Evolutionary conservation across 2,797 vertebrate genomes (phyloP).

Genomic region (Alauda arvensis): DNA sequence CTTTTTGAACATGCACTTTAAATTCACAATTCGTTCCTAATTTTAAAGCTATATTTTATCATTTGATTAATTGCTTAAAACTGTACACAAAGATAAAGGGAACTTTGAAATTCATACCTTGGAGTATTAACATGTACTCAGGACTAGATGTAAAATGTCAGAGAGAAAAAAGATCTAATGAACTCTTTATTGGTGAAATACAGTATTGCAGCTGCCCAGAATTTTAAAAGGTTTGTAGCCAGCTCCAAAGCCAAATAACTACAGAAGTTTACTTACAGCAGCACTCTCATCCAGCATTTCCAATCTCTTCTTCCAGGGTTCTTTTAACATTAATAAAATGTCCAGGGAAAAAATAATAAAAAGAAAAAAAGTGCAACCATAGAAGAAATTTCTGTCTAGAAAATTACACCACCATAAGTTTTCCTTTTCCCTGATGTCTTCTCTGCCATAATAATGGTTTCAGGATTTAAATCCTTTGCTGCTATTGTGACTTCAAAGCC

Average conservation of each 20-base stretch:
- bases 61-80: slow-evolving; percentile 67
- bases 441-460: slow-evolving; percentile 70
- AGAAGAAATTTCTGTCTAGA: slow-evolving; percentile 37
- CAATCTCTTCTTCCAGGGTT: neutral
- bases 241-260: slow-evolving; percentile 45
- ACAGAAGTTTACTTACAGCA: slow-evolving; percentile 32
- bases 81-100: slow-evolving; percentile 64
- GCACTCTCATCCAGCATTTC: slow-evolving; percentile 9
- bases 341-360: neutral
- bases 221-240: slow-evolving; percentile 48
- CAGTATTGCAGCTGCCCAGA: slow-evolving; percentile 55
- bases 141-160: slow-evolving; percentile 66
- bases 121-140: slow-evolving; percentile 61
- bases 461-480: slow-evolving; percentile 74
- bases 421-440: slow-evolving; percentile 68
- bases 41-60: slow-evolving; percentile 55
- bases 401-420: slow-evolving; percentile 68
- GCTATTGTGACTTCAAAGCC: slow-evolving; percentile 76
- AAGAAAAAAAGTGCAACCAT: neutral
- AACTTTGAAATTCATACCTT: slow-evolving; percentile 71
- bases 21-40: slow-evolving; percentile 36
- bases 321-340: slow-evolving; percentile 32
- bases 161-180: slow-evolving; percentile 62
- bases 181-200: slow-evolving; percentile 65
- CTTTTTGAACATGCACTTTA: slow-evolving; percentile 41